Conservation (phyloP, 2,888 invertebrate genomes). For the Drosophila atroscutellata region DNA sequence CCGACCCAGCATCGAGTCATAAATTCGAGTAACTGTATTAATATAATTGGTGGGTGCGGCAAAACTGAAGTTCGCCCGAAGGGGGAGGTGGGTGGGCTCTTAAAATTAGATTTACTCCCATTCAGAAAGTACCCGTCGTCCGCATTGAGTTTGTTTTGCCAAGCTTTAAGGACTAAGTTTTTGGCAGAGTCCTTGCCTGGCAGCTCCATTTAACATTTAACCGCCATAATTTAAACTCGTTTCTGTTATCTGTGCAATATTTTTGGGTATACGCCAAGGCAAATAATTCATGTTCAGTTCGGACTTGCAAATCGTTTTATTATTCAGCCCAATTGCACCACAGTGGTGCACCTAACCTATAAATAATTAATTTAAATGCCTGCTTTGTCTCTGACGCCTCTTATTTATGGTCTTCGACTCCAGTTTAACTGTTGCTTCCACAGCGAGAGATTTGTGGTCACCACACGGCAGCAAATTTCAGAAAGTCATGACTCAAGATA, state of each 20-base stretch:
- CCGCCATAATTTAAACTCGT: conserved; percentile 68
- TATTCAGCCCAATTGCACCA: conserved; percentile 65
- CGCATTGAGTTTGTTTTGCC: not conserved
- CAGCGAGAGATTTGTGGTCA: conserved; percentile 51
- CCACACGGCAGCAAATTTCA: conserved; percentile 13
- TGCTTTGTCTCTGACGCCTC: conserved; percentile 40
- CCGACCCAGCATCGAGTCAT: conserved; percentile 50
- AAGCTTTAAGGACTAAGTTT: conserved; percentile 33
- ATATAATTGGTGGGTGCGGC: conserved; percentile 72
- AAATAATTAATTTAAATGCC: conserved; percentile 77
- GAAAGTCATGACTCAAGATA: conserved; percentile 56
- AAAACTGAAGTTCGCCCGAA: conserved; percentile 1
- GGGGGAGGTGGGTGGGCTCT: conserved; percentile 41
- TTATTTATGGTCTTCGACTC: conserved; percentile 58
- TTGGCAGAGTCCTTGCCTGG: not conserved
- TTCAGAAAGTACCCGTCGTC: conserved; percentile 26
- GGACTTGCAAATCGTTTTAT: conserved; percentile 76
- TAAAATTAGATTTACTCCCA: conserved; percentile 75
- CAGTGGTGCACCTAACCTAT: conserved; percentile 59
- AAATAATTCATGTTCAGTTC: conserved; percentile 70
- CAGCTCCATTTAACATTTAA: conserved; percentile 58
- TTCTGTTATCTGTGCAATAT: conserved; percentile 57
- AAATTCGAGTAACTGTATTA: conserved; percentile 81
- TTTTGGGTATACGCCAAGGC: conserved; percentile 15
- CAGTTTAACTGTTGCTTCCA: conserved; percentile 58